These are phyloP conservation scores for Sciurus carolinensis DNA, from an alignment of 2,797 vertebrate genomes.

Conservation along the genomic window DNA sequence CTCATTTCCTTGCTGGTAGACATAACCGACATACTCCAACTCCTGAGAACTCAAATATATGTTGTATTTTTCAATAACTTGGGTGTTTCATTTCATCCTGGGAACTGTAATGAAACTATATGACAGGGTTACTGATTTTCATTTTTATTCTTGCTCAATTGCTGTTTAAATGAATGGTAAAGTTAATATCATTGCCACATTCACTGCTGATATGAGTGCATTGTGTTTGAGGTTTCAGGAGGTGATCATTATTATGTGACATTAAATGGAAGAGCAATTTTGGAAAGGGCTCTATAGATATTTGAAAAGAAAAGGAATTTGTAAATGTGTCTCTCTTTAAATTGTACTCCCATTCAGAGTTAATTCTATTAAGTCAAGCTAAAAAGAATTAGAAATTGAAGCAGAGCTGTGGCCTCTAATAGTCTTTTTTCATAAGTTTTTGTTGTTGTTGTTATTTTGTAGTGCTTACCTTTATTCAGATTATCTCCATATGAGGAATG, in stretches of 20 bases:
- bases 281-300: constrained; percentile 73
- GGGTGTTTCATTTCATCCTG: constrained; percentile 78
- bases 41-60: constrained; percentile 72
- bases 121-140: constrained; percentile 69
- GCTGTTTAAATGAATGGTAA: constrained; percentile 71
- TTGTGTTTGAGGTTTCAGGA: constrained; percentile 75
- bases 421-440: constrained; percentile 24
- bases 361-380: constrained; percentile 76
- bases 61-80: constrained; percentile 80
- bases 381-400: constrained; percentile 71
- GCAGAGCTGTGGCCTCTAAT: background rate
- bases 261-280: constrained; percentile 82
- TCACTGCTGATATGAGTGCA: constrained; percentile 65
- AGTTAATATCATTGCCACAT: constrained; percentile 76
- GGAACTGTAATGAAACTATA: constrained; percentile 67
- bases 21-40: background rate
- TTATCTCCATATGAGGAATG: constrained; percentile 10
- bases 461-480: background rate
- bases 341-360: constrained; percentile 62
- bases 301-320: constrained; percentile 60
- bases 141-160: constrained; percentile 71
- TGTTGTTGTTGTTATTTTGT: background rate
- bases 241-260: constrained; percentile 46
- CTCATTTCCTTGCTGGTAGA: constrained; percentile 1
- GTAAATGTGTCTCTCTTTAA: constrained; percentile 69